These are phyloP conservation scores for Hetaerina americana DNA, from an alignment of 1,140 invertebrate species.

Conservation along the genomic window DNA sequence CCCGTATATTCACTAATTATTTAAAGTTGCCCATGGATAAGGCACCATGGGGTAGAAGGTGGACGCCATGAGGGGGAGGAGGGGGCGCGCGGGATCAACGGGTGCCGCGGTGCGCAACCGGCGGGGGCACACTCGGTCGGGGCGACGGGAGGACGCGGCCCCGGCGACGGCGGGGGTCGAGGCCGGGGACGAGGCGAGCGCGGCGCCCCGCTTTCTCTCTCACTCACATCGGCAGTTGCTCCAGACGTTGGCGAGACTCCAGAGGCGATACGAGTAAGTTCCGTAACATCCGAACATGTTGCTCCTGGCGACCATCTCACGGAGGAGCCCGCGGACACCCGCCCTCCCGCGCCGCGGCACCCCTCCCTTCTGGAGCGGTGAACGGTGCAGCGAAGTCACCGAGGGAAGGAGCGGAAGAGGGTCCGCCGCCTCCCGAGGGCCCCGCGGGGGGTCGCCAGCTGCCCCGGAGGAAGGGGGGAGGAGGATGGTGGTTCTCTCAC, in stretches of 20 bases:
- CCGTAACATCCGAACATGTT: constrained; percentile 51
- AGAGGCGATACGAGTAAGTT: constrained; percentile 53
- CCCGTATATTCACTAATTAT: too few relatives aligned
- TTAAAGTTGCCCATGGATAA: too few relatives aligned
- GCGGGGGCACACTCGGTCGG: neutral
- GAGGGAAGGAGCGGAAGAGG: neutral
- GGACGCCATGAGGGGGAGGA: too few relatives aligned
- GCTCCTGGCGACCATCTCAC: constrained; percentile 49
- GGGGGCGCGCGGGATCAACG: constrained; percentile 22
- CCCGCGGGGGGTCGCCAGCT: neutral
- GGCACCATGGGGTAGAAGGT: too few relatives aligned
- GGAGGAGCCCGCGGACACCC: constrained; percentile 21
- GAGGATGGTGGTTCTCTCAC: neutral
- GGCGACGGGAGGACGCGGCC: neutral
- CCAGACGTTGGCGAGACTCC: constrained; percentile 56
- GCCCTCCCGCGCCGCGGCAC: neutral
- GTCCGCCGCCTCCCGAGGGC: neutral
- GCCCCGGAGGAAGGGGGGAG: neutral
- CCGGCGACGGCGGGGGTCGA: constrained; percentile 4
- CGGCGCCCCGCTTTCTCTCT: too few relatives aligned
- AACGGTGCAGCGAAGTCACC: neutral
- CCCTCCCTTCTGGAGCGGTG: too few relatives aligned
- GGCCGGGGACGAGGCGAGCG: constrained; percentile 3
- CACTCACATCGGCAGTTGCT: constrained; percentile 53
- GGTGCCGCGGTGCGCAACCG: constrained; percentile 14